Base-by-base conservation (phyloP, 2,797 vertebrate species). In the Podargus strigoides region DNA sequence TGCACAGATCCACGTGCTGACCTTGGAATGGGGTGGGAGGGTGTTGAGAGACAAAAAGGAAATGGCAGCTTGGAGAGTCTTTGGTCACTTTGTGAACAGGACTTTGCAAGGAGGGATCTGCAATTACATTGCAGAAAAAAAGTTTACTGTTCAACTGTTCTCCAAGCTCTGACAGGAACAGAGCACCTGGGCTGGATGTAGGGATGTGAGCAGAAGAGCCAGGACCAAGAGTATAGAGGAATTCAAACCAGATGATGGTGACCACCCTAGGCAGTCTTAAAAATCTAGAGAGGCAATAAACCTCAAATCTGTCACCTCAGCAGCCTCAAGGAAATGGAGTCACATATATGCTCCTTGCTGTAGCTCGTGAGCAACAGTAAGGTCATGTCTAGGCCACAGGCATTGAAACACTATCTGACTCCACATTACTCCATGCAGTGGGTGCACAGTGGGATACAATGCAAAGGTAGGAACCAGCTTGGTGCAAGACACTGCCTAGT, bases 381-480 rank as follows among this genome's bases (percentile, higher is more conserved):
- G 58, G 46, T 59, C 62, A 37, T 0, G 6, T 22, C 49, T 23
- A 22, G 77, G 59, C 59, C 59, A 82, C 3, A 2, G 32, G 50
- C 16, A 27, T 42, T 39, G 47, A 28, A 87, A 67, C 34, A 3
- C 13, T 19, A 26, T 4, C 41, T 34, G 39, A 49, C n/a, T 52
- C 58, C 62, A 32, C 0, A 0, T 24, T 21, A 44, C 28, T 63
- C 10, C 53, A 78, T 64, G 72, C 47, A 87, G 42, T 0, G 2
- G 63, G 24, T 19, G 30, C 39, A 16, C 30, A 63, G 64, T 1
- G 6, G 34, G 75, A 73, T 14, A 63, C 3, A 12, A 18, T 4
- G 37, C 30, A 56, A 78, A 63, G 12, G 6, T 26, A 50, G 39
- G 42, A 91, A 22, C 9, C 12, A 86, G 42, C 26, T 22, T 7